Conservation (phyloP, 23 tunicate species). For the Halocynthia roretzi region DNA sequence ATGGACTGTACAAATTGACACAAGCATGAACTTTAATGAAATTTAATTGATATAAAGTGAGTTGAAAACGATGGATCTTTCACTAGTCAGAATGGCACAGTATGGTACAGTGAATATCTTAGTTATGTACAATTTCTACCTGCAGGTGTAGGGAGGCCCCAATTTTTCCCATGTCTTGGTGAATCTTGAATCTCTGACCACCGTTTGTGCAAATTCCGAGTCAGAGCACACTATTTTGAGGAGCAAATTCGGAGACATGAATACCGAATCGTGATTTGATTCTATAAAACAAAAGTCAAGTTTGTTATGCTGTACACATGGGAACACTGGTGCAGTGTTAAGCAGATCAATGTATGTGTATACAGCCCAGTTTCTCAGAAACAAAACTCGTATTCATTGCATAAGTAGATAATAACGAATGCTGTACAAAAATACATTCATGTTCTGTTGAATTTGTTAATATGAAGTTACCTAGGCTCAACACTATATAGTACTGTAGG, state of each 20-base stretch:
- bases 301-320: too few species aligned
- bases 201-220: constrained; percentile 1
- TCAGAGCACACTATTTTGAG: neutral
- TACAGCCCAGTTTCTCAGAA: neutral
- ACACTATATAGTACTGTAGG: too few species aligned
- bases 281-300: too few species aligned
- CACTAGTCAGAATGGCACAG: neutral
- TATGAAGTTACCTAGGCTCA: neutral
- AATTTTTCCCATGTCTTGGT: neutral
- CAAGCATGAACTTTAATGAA: too few species aligned
- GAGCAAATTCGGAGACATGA: neutral
- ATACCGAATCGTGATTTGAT: too few species aligned
- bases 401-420: too few species aligned
- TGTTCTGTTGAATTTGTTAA: neutral
- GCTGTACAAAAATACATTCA: neutral
- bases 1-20: neutral
- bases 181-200: neutral
- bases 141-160: constrained; percentile 23
- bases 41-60: neutral
- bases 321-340: too few species aligned
- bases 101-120: too few species aligned
- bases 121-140: neutral
- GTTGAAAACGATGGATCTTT: neutral
- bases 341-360: neutral
- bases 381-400: too few species aligned